Conservation (phyloP, 2,888 invertebrate species). For the Mactromeris polynyma region DNA sequence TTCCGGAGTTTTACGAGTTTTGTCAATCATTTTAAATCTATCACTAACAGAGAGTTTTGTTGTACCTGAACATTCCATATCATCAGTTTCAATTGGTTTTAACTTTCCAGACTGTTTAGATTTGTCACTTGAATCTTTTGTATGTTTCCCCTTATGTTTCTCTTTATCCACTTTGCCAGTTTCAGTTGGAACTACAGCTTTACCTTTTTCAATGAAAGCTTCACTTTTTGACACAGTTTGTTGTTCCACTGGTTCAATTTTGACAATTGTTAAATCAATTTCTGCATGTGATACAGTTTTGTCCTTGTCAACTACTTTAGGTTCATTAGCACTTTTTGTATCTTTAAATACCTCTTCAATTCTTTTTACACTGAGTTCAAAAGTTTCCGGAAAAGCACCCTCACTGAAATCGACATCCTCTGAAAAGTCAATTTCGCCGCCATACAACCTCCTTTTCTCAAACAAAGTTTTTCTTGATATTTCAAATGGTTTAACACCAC, state of each 20-base stretch:
- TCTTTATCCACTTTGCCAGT: neutral
- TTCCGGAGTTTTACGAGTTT: constrained; percentile 26
- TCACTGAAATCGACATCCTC: constrained; percentile 65
- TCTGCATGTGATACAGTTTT: neutral
- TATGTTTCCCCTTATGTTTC: constrained; percentile 13
- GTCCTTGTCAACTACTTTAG: constrained; percentile 26
- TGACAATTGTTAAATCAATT: neutral
- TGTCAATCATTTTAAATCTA: constrained; percentile 57
- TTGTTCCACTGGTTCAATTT: constrained; percentile 14
- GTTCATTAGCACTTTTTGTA: constrained; percentile 44
- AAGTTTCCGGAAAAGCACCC: constrained; percentile 62
- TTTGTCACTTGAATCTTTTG: constrained; percentile 35
- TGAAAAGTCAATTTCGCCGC: constrained; percentile 66
- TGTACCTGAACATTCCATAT: constrained; percentile 33
- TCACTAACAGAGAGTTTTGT: constrained; percentile 56
- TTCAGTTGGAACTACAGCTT: neutral
- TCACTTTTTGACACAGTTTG: constrained; percentile 5
- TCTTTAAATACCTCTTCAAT: constrained; percentile 66
- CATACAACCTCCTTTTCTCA: constrained; percentile 62
- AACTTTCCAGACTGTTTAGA: constrained; percentile 29
- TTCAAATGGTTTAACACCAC: constrained; percentile 56
- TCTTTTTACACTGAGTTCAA: constrained; percentile 62
- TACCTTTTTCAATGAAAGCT: neutral
- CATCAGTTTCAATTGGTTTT: constrained; percentile 25
- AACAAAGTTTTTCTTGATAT: constrained; percentile 54